phyloP scores from a whole-genome alignment of 2,113 vertebrate genomes.

The Phocoena sinus region DNA sequence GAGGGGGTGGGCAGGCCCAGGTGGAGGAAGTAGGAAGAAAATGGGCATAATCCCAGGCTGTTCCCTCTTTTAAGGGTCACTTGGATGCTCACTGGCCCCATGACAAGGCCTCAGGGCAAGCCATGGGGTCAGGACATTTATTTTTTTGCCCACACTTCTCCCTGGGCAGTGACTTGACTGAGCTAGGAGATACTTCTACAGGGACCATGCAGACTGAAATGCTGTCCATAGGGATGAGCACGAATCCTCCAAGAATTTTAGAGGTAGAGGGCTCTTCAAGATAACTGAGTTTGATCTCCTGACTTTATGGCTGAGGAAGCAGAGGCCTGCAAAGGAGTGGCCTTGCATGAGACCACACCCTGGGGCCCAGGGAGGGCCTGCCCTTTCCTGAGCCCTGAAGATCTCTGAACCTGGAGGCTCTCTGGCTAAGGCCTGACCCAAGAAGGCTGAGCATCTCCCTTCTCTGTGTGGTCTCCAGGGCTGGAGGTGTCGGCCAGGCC shows the following conservation, averaged over 20 bases:
- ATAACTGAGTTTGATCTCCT: background rate
- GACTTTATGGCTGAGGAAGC: background rate
- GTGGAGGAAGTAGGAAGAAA: background rate
- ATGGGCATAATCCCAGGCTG: background rate
- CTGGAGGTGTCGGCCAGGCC: background rate
- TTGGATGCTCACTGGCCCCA: background rate
- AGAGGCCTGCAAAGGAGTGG: background rate
- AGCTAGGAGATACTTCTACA: background rate
- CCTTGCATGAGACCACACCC: background rate
- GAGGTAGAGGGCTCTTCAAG: background rate
- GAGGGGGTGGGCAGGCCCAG: background rate
- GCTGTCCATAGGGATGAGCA: background rate
- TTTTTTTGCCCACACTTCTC: background rate
- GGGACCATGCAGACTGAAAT: background rate
- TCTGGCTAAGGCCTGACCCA: background rate
- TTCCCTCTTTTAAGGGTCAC: background rate
- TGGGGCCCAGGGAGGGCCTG: background rate
- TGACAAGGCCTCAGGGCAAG: background rate
- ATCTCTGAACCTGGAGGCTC: background rate
- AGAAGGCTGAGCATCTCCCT: background rate
- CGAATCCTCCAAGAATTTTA: background rate
- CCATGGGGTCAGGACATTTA: background rate
- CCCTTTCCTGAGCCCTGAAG: background rate
- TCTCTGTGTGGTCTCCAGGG: background rate
- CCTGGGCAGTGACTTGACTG: background rate